phyloP scores from a whole-genome alignment of 1,140 invertebrate species.

The Drosophila nannoptera region DNA sequence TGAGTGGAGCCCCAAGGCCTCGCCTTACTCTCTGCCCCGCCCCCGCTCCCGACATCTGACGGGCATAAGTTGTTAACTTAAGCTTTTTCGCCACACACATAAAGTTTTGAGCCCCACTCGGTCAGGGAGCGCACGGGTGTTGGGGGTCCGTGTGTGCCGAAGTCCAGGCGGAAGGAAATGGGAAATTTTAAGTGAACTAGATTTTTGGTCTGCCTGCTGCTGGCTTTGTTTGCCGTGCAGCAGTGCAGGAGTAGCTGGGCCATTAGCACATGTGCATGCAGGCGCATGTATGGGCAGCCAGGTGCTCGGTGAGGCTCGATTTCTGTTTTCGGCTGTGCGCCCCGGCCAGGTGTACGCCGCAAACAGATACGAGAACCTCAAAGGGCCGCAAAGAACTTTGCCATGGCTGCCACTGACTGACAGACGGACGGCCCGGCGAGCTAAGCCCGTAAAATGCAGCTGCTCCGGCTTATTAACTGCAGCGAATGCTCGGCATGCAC shows the following conservation, averaged over 20 bases:
- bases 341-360: slow-evolving; percentile 37
- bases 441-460: slow-evolving; percentile 45
- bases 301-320: slow-evolving; percentile 17
- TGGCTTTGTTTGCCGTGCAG: slow-evolving; percentile 45
- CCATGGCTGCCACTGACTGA: not conserved
- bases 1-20: slow-evolving; percentile 23
- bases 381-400: not conserved
- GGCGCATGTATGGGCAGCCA: slow-evolving; percentile 14
- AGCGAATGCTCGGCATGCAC: not conserved
- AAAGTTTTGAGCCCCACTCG: slow-evolving; percentile 18
- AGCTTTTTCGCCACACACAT: slow-evolving; percentile 51
- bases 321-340: slow-evolving; percentile 26
- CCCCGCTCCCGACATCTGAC: slow-evolving; percentile 21
- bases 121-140: not conserved
- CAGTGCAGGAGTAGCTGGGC: slow-evolving; percentile 1
- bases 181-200: slow-evolving; percentile 61
- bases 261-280: slow-evolving; percentile 15
- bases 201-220: slow-evolving; percentile 56
- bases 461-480: slow-evolving; percentile 39
- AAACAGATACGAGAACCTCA: slow-evolving; percentile 23
- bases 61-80: slow-evolving; percentile 74
- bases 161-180: slow-evolving; percentile 50
- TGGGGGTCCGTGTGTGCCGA: slow-evolving; percentile 17
- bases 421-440: slow-evolving; percentile 21
- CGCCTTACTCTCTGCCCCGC: not conserved